Evolutionary conservation across 2,888 invertebrate species (phyloP), one percentile per base, ranked within the genome.

Genomic region (Prosopocoilus inquinatus): DNA sequence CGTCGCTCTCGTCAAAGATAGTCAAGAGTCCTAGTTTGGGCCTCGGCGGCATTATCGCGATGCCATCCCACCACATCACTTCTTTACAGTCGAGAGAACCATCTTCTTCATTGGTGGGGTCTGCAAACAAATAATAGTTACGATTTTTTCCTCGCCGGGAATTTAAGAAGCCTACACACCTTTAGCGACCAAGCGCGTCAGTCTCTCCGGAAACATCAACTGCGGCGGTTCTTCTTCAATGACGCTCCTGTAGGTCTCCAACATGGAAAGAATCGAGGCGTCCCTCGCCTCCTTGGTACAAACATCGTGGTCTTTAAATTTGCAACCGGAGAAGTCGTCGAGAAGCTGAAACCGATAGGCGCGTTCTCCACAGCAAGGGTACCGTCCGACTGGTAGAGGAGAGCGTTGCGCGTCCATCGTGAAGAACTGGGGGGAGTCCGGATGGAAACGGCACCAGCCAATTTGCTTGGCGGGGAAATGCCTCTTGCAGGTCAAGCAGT

Each of bases 331-430:
- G 52, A 81, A 82, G 65, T 85, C 82, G 9, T 83, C 81, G 57
- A 90, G 70, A 16, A 88, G 82, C 75, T 92, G 89, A 76, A 90
- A 93, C 64, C 88, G 82, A 73, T 91, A 90, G 1, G 92, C 89
- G 62, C 89, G 83, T 76, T 90, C 90, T 20, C 92, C 91, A 76
- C 96, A 96, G 77, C 96, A 96, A 0, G 93, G 89, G 78, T 88
- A 91, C 50, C 63, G 80, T 48, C 91, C 91, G 9, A 90, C 82
- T 0, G 91, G 90, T 63, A 87, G 80, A 8, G 87, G 84, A 3
- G 82, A 79, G 58, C 85, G 82, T 48, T 82, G 82, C 3, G 79
- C 74, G 51, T 90, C 91, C 64, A 89, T 77, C 8, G 85, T 80
- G 69, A 89, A 86, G 78, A 87, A 91, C 71, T 90, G 90, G 3